phyloP scores from a whole-genome alignment of 2,888 invertebrate species.

The Alloscopus bannaensis region DNA sequence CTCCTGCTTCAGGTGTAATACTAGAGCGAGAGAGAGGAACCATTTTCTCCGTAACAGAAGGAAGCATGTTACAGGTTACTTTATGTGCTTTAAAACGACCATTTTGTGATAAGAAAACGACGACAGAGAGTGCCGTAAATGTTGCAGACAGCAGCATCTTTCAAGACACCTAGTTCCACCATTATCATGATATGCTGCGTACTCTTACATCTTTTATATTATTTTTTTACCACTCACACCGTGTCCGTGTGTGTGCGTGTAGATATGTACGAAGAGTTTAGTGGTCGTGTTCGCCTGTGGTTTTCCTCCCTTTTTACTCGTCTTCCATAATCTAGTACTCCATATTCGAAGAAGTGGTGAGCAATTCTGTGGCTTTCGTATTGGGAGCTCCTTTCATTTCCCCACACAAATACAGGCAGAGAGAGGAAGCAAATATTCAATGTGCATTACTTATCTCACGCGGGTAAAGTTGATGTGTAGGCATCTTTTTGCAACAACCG shows the following conservation, averaged over 20 bases:
- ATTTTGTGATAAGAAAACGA: slow-evolving; percentile 59
- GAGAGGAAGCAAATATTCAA: slow-evolving; percentile 39
- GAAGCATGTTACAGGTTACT: slow-evolving; percentile 35
- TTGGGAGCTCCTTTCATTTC: slow-evolving; percentile 31
- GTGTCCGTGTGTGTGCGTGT: not conserved
- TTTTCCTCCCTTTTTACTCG: slow-evolving; percentile 21
- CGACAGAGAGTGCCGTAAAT: slow-evolving; percentile 43
- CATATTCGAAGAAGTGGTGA: not conserved
- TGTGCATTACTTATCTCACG: slow-evolving; percentile 37
- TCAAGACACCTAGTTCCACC: slow-evolving; percentile 34
- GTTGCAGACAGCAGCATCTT: slow-evolving; percentile 61
- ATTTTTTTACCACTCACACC: too few relatives aligned
- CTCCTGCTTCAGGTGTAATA: slow-evolving; percentile 44
- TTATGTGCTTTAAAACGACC: slow-evolving; percentile 54
- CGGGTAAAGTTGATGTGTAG: slow-evolving; percentile 22
- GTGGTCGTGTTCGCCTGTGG: too few relatives aligned
- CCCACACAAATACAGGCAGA: too few relatives aligned
- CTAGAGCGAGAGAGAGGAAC: slow-evolving; percentile 14
- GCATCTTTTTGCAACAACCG: slow-evolving; percentile 1
- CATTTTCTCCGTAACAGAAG: too few relatives aligned
- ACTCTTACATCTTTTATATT: slow-evolving; percentile 56
- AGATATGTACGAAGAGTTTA: not conserved
- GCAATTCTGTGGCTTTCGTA: slow-evolving; percentile 29
- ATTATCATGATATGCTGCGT: slow-evolving; percentile 56
- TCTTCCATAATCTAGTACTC: slow-evolving; percentile 43